Conservation (phyloP, 2,113 vertebrate species). For the Camarhynchus parvulus region DNA sequence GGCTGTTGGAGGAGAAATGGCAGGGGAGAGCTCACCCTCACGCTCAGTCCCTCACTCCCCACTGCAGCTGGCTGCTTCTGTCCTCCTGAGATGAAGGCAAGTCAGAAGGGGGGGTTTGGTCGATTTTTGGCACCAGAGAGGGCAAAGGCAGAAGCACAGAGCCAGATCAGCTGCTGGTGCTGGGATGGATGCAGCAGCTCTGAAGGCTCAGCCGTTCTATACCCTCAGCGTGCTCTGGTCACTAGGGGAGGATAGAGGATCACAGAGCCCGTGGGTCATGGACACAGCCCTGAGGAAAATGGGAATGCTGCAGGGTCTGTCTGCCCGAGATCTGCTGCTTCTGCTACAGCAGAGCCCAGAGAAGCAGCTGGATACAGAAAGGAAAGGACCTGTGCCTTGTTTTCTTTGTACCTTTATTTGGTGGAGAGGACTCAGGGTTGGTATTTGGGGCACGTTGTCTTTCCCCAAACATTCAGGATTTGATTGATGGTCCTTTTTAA, state of each 20-base stretch:
- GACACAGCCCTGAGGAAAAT: background rate
- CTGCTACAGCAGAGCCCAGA: background rate
- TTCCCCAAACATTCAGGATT: background rate
- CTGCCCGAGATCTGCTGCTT: background rate
- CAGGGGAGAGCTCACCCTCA: background rate
- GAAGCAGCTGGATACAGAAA: background rate
- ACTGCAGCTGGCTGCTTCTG: background rate
- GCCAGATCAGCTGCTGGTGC: background rate
- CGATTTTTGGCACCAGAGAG: background rate
- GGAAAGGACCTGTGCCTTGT: background rate
- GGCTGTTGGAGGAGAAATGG: rapidly evolving
- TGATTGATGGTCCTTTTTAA: background rate
- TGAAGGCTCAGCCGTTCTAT: background rate
- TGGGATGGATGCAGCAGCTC: background rate
- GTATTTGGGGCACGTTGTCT: background rate
- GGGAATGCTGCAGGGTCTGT: background rate
- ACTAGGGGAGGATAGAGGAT: conserved; percentile 53
- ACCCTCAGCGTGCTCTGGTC: background rate
- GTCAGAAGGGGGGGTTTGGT: background rate
- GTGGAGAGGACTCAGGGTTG: background rate
- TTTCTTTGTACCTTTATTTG: background rate
- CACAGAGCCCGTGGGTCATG: background rate
- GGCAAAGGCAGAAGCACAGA: background rate
- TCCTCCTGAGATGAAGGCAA: background rate
- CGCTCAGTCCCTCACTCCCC: background rate